These are phyloP conservation scores for Spea multiplicata DNA, from an alignment of 2,113 vertebrate species.

Conservation along the genomic window DNA sequence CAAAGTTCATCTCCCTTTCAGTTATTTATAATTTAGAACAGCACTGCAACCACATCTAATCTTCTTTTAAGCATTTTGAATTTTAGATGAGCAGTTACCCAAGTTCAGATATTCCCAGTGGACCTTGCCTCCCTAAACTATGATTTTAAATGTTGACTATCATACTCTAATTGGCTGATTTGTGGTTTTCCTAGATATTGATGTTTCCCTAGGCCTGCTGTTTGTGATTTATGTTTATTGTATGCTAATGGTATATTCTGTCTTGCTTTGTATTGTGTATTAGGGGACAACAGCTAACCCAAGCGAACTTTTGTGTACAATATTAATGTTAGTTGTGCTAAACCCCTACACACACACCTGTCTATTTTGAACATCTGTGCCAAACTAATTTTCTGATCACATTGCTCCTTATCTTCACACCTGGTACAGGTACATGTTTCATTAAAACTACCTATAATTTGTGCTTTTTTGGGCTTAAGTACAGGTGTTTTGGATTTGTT, in stretches of 20 bases:
- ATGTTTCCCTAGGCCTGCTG: neutral
- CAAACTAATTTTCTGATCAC: no score
- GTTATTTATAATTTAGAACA: conserved; percentile 52
- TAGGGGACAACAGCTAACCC: neutral
- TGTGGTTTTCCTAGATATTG: neutral
- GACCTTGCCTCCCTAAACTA: conserved; percentile 43
- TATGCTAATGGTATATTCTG: neutral
- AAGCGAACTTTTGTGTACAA: no score
- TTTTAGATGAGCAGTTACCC: conserved; percentile 50
- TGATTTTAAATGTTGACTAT: conserved; percentile 22
- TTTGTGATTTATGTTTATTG: conserved; percentile 3
- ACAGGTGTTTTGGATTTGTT: no score
- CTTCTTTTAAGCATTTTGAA: conserved; percentile 47
- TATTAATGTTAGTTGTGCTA: neutral
- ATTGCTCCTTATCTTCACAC: no score
- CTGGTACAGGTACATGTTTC: no score
- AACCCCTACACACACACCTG: neutral
- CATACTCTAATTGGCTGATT: neutral
- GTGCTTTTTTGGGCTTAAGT: no score
- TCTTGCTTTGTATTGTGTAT: neutral
- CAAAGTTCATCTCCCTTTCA: conserved; percentile 46
- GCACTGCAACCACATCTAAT: conserved; percentile 44
- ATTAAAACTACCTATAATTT: no score
- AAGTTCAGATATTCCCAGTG: conserved; percentile 30
- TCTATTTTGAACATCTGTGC: no score